A percentile compares a stretch with the other conserved stretches of the same genome.
Evolutionary conservation across 1,140 invertebrate genomes (phyloP).

Genomic region (Oppia nitens): DNA sequence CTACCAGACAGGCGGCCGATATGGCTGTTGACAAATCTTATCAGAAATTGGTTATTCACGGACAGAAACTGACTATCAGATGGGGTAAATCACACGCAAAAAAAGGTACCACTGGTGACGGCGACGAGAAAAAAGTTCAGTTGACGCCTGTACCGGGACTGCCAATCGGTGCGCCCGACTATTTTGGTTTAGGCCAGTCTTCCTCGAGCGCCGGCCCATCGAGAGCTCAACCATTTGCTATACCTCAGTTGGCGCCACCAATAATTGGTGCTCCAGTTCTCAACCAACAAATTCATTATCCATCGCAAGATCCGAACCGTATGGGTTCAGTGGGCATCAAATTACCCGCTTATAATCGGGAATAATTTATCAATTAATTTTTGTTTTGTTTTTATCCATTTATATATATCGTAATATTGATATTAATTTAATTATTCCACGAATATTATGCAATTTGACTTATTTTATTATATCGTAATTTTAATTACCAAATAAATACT

Average conservation of each 20-base stretch:
- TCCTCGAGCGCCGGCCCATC: not conserved
- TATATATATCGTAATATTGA: no score
- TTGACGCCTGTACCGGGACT: constrained; percentile 76
- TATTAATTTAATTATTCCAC: no score
- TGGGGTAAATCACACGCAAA: constrained; percentile 83
- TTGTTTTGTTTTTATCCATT: no score
- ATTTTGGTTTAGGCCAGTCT: constrained; percentile 14
- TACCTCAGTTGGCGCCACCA: not conserved
- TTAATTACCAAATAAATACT: no score
- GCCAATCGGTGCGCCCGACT: constrained; percentile 31
- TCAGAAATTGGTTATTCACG: constrained; percentile 78
- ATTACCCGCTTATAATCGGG: not conserved
- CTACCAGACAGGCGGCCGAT: constrained; percentile 70
- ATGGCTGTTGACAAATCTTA: constrained; percentile 87
- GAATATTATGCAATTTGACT: no score
- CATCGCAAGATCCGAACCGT: constrained; percentile 78
- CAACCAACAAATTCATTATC: constrained; percentile 54
- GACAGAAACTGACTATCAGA: constrained; percentile 75
- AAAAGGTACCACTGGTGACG: constrained; percentile 27
- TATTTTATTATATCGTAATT: no score
- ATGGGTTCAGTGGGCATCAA: constrained; percentile 41
- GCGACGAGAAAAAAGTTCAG: constrained; percentile 25
- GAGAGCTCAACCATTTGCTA: not conserved
- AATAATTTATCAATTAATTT: no score
- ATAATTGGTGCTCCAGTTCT: constrained; percentile 17